These are phyloP conservation scores for Prunella fulvescens DNA, from an alignment of 2,113 vertebrate species.

Conservation along the genomic window DNA sequence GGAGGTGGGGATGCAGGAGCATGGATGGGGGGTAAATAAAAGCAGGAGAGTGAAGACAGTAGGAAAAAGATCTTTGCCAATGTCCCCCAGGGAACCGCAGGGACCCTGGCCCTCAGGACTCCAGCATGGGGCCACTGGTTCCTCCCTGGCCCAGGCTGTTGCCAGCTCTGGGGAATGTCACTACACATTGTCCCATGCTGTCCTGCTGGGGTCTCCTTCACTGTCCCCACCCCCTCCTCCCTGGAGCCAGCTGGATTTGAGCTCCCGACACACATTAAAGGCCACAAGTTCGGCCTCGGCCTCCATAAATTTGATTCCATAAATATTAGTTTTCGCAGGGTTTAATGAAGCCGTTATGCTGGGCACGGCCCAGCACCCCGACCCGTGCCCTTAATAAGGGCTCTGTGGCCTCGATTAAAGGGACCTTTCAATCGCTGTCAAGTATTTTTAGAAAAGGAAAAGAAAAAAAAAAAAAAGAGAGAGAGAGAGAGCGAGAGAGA, in stretches of 20 bases:
- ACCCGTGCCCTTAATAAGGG: conserved; percentile 76
- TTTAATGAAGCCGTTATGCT: conserved; percentile 76
- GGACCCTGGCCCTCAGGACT: background rate
- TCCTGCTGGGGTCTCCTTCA: conserved; percentile 41
- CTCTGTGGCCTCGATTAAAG: conserved; percentile 72
- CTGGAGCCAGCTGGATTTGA: conserved; percentile 62
- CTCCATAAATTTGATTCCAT: conserved; percentile 81
- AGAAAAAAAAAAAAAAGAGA: background rate
- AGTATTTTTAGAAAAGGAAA: conserved; percentile 82
- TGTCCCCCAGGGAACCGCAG: background rate
- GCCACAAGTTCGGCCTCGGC: conserved; percentile 61
- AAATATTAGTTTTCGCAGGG: conserved; percentile 80
- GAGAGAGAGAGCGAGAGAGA: background rate
- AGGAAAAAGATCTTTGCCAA: background rate
- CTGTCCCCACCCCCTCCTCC: conserved; percentile 53
- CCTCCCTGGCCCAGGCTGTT: background rate
- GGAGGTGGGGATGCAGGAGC: background rate
- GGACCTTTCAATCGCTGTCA: conserved; percentile 82
- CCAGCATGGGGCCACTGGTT: background rate
- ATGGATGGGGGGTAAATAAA: background rate
- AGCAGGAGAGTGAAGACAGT: background rate
- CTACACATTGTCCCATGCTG: conserved; percentile 19
- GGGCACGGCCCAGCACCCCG: conserved; percentile 78
- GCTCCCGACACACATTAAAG: conserved; percentile 60
- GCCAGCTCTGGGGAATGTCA: background rate